Evolutionary conservation across 2,113 vertebrate genomes (phyloP), one percentile per base, ranked within the genome.

Genomic region (Eudyptes chrysolophus): DNA sequence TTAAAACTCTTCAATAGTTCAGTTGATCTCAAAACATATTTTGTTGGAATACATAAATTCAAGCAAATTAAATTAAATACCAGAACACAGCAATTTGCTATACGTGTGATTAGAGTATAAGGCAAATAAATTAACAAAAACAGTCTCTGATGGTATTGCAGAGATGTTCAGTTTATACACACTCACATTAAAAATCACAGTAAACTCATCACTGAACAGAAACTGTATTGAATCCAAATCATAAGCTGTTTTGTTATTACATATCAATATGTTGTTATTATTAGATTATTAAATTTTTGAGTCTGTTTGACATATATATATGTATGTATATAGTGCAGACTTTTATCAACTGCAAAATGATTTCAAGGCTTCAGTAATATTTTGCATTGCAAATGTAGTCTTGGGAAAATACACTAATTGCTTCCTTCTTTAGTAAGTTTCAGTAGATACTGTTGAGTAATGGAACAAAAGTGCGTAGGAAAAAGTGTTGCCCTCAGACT

Each of bases 401-500:
- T 84, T 25, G 24, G 21, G 57, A 89, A 92, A 96, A 65, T 3
- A 62, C 12, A 22, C 7, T 69, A 75, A 79, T 64, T 57, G 5
- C 19, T 94, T 97, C 80, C 83, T 84, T 89, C 44, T 89, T 97
- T 16, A 24, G 9, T 51, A 51, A 51, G 34, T 92, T 94, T 92
- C 52, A 76, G 5, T 26, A 81, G 54, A 84, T 69, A 89, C 34
- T 60, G 34, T 51, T 40, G 3, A 94, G 77, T 77, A 94, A 95
- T 91, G 86, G 84, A 94, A 87, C 15, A 89, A 78, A 87, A 75
- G 20, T 6, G 0, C 6, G 17, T 27, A 66, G 25, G 58, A 80
- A 94, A 85, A 88, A 40, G 19, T n/a, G 27, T 57, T 81, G 9
- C 27, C 34, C 29, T 78, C 57, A 72, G 25, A 51, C 10, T 87